Conservation (phyloP, 2,888 invertebrate genomes). For the Caenorhabditis sp. region DNA sequence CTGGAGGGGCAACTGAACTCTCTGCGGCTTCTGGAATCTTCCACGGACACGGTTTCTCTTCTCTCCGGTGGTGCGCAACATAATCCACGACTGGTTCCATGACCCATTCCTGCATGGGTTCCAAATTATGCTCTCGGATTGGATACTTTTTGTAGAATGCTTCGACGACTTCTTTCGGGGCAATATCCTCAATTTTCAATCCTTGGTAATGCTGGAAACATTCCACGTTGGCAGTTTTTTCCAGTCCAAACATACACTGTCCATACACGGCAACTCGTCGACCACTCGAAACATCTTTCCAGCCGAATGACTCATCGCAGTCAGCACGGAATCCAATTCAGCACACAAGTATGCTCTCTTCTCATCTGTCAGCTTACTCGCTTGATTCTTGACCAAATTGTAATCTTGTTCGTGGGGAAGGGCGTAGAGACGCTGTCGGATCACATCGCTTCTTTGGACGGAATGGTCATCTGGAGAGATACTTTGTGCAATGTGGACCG, state of each 20-base stretch:
- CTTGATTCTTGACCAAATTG: constrained; percentile 41
- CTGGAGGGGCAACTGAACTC: too few relatives aligned
- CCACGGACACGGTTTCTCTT: too few relatives aligned
- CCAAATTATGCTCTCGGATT: constrained; percentile 7
- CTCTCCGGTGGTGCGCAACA: not conserved
- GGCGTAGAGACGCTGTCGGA: constrained; percentile 42
- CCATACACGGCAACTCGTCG: constrained; percentile 45
- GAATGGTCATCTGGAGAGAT: constrained; percentile 53
- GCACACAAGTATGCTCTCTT: constrained; percentile 29
- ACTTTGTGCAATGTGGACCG: too few relatives aligned
- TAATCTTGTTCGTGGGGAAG: constrained; percentile 49
- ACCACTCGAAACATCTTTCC: constrained; percentile 53
- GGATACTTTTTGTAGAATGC: constrained; percentile 36
- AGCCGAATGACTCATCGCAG: constrained; percentile 51
- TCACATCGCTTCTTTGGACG: constrained; percentile 20
- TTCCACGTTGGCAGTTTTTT: too few relatives aligned
- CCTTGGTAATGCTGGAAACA: constrained; percentile 26
- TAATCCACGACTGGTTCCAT: constrained; percentile 52
- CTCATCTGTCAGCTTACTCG: constrained; percentile 24
- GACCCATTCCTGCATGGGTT: constrained; percentile 45
- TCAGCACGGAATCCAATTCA: constrained; percentile 42
- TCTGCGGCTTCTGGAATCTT: too few relatives aligned
- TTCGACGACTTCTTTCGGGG: constrained; percentile 17
- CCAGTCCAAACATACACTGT: constrained; percentile 56
- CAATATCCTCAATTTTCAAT: constrained; percentile 38